Evolutionary conservation across 1,140 invertebrate species (phyloP), one percentile per base, ranked within the genome.

Genomic region (Hydropsyche tenuis): DNA sequence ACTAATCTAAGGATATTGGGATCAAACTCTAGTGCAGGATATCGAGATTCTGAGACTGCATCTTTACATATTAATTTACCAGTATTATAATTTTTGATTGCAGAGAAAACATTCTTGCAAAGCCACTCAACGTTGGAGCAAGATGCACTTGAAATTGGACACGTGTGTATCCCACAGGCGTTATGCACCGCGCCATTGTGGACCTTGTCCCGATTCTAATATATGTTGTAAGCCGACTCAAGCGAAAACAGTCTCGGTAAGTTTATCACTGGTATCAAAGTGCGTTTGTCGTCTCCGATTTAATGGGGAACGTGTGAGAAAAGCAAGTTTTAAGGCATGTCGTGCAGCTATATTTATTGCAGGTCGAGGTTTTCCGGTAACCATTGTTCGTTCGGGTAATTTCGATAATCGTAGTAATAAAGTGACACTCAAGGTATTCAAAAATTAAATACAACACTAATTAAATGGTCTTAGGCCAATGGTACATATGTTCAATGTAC

Each of bases 81-180:
- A 9, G 7, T 53, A 5, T 22, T 25, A 2, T 46, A n/a, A 60
- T 60, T 22, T 73, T 56, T 42, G 73, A 43, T 83, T 81, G 5
- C 83, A 91, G 89, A 88, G 86, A 75, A 86, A 87, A 1, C 88
- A 89, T 78, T 86, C 88, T 79, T 92, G 90, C 80, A 89, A 89
- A 63, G 88, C 88, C 9, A 89, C 90, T 1, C 84, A 88, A 71
- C 84, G 87, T n/a, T 78, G 85, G 20, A 81, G 83, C 16, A 83
- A 86, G 11, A 82, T 89, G 0, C 83, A 86, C 45, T 82, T 91
- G 9, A 83, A 84, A 0, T 86, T 89, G 71, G 89, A 88, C 18
- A 86, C 89, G 43, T 92, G 90, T 80, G 79, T 86, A 1, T 91
- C 89, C 78, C 84, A 87, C 51, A 87, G 88, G 72, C 81, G 85